These are phyloP conservation scores for Chrysolina haemoptera DNA, from an alignment of 2,888 invertebrate species.

Conservation along the genomic window DNA sequence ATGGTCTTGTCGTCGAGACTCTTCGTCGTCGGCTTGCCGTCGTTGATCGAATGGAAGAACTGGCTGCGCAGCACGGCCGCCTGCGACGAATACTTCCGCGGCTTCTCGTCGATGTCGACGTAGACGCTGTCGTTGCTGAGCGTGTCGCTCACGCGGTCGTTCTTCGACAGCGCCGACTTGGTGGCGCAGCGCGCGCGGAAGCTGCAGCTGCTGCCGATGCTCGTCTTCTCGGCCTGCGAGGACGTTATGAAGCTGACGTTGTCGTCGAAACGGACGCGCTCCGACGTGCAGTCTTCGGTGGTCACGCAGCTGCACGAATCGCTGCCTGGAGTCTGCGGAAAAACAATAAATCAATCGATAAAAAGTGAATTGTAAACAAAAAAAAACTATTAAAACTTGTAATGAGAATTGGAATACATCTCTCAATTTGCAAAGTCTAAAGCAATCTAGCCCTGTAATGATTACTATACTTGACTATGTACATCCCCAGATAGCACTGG, in stretches of 20 bases:
- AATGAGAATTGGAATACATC: too few relatives aligned
- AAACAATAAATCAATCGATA: too few relatives aligned
- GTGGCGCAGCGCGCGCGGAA: slow-evolving; percentile 63
- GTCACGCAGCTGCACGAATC: slow-evolving; percentile 69
- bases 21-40: slow-evolving; percentile 59
- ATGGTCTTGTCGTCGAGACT: slow-evolving; percentile 66
- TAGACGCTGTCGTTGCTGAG: slow-evolving; percentile 67
- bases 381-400: too few relatives aligned
- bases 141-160: slow-evolving; percentile 55
- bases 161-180: slow-evolving; percentile 26
- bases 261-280: slow-evolving; percentile 78
- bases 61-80: slow-evolving; percentile 72
- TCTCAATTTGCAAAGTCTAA: too few relatives aligned
- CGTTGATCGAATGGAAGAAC: slow-evolving; percentile 70
- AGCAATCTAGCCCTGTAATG: too few relatives aligned
- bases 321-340: slow-evolving; percentile 66
- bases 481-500: too few relatives aligned
- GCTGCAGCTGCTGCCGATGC: slow-evolving; percentile 68
- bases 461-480: too few relatives aligned
- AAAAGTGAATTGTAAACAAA: too few relatives aligned
- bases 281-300: slow-evolving; percentile 74
- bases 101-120: slow-evolving; percentile 65
- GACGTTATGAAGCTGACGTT: slow-evolving; percentile 74
- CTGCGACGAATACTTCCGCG: slow-evolving; percentile 69
- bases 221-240: slow-evolving; percentile 67